These are phyloP conservation scores for Diploscapter pachys DNA, from an alignment of 1,140 invertebrate genomes.

Conservation along the genomic window DNA sequence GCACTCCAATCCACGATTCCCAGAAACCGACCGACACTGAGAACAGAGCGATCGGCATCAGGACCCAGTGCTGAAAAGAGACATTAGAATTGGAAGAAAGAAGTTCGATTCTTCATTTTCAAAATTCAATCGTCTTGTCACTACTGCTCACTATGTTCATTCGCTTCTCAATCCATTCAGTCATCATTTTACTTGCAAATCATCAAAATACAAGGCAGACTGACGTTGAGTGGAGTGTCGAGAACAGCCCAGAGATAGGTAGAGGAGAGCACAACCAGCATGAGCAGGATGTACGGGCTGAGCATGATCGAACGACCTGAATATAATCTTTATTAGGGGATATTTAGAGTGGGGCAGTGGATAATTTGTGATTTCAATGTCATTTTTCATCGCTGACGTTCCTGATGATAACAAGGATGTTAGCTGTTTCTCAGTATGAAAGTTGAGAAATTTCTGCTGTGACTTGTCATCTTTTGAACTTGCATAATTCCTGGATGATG, in stretches of 20 bases:
- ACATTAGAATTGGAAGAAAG: neutral
- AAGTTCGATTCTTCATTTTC: neutral
- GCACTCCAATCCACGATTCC: slow-evolving; percentile 48
- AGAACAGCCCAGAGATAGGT: slow-evolving; percentile 30
- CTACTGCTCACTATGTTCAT: too few species aligned
- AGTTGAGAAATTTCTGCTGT: too few species aligned
- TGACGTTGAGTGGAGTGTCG: slow-evolving; percentile 6
- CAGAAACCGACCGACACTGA: slow-evolving; percentile 51
- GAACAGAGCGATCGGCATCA: slow-evolving; percentile 37
- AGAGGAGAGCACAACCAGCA: slow-evolving; percentile 14
- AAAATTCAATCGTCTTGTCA: too few species aligned
- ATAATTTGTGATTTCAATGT: too few species aligned
- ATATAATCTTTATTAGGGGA: slow-evolving; percentile 12
- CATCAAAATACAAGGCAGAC: neutral
- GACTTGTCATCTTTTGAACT: too few species aligned
- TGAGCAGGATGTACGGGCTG: slow-evolving; percentile 22
- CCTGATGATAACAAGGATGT: too few species aligned
- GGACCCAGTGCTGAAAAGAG: slow-evolving; percentile 8
- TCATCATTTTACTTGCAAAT: too few species aligned
- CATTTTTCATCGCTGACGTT: too few species aligned
- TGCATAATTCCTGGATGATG: too few species aligned
- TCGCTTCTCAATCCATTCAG: too few species aligned
- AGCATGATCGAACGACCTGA: slow-evolving; percentile 27
- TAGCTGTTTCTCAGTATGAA: too few species aligned
- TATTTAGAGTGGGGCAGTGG: too few species aligned